Conservation (phyloP, 2,888 invertebrate genomes). For the Eudemis profundana region DNA sequence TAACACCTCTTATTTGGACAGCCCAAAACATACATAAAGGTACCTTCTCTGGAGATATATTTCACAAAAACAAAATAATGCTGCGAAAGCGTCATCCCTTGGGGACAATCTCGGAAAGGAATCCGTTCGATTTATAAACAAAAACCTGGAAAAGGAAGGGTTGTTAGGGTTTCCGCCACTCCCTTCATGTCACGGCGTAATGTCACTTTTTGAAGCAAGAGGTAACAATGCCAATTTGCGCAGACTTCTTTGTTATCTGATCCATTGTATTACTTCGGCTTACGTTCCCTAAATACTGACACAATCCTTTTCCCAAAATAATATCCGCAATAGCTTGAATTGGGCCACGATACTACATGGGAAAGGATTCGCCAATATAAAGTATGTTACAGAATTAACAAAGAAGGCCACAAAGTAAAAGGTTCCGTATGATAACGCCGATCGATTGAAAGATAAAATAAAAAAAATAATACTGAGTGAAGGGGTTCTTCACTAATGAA, state of each 20-base stretch:
- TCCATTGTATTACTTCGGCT: conserved; percentile 31
- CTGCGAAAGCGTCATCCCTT: conserved; percentile 52
- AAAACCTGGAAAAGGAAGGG: conserved; percentile 47
- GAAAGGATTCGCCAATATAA: conserved; percentile 32
- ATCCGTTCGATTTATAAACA: conserved; percentile 55
- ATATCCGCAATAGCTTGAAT: conserved; percentile 18
- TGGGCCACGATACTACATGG: conserved; percentile 6
- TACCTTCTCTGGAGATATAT: conserved; percentile 37
- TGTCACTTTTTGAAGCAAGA: conserved; percentile 46
- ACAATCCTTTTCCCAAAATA: conserved; percentile 12
- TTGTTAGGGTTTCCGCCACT: conserved; percentile 52
- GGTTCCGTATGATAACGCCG: conserved; percentile 31
- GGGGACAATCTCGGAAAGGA: conserved; percentile 47
- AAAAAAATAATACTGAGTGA: neutral
- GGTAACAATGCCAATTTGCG: conserved; percentile 41
- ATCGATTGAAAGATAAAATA: conserved; percentile 29
- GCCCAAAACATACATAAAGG: conserved; percentile 25
- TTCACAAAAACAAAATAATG: conserved; percentile 55
- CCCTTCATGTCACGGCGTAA: conserved; percentile 47
- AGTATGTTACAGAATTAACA: conserved; percentile 35
- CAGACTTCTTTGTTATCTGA: conserved; percentile 38
- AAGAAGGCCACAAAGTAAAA: conserved; percentile 37
- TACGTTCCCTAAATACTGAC: conserved; percentile 29
- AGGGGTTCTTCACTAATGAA: conserved; percentile 12
- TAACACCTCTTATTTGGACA: conserved; percentile 9